Evolutionary conservation across 1,140 invertebrate genomes (phyloP), one percentile per base, ranked within the genome.

Genomic region (Armadillidium nasatum): DNA sequence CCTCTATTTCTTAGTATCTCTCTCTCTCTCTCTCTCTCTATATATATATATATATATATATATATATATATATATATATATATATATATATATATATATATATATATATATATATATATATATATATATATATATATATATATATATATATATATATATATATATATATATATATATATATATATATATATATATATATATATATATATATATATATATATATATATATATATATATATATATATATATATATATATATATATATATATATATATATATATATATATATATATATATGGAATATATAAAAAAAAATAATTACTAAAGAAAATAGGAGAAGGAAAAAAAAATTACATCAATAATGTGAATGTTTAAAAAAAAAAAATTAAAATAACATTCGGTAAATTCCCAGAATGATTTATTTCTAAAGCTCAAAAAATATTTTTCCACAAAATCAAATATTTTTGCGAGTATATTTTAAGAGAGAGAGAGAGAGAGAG

Each of bases 191-290:
- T 71, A 71, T 71, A 43, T 43, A 71, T 71, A 71, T 43, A 71
- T 33, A 33, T 71, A 43, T 43, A 71, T 71, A 33, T 71, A 43
- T 71, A 71, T 71, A 71, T 71, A 71, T 71, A 71, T 71, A 71
- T 71, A 71, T 71, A 43, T 43, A 33, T 10, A 33, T 33, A 33
- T 33, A 33, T 2, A 43, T 33, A 43, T 33, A 71, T 71, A 71
- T 44, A 71, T 44, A 71, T 43, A 71, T 71, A 71, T 71, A 71
- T 71, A 43, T 43, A 71, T 71, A 71, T 9, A 71, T 33, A 33
- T 71, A 43, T 43, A 71, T 71, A 71, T 71, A 43, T 71, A 71
- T 71, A 71, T 71, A 71, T 71, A 71, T 71, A 71, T 71, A 71
- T 71, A 43, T 43, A 33, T 10, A 33, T 33, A 33, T 33, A 33